These are phyloP conservation scores for Ara ararauna DNA, from an alignment of 2,797 vertebrate species.

Conservation along the genomic window DNA sequence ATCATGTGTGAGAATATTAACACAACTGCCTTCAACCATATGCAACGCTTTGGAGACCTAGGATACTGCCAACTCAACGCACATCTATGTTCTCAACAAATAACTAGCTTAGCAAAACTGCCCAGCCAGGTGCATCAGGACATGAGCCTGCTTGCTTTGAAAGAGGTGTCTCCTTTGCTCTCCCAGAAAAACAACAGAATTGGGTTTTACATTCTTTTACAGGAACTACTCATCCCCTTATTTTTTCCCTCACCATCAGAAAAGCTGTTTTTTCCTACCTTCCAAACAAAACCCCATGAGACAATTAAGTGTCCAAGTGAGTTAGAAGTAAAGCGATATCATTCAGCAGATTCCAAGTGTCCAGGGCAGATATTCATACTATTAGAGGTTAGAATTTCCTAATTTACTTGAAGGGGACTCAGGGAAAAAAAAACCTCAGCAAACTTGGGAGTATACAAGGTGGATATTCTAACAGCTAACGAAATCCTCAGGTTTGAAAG, in stretches of 20 bases:
- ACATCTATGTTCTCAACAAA: not conserved
- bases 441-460: not conserved
- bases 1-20: not conserved
- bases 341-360: not conserved
- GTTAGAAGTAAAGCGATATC: not conserved
- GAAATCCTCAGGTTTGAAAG: not conserved
- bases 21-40: not conserved
- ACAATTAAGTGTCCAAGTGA: not conserved
- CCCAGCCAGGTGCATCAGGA: not conserved
- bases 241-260: not conserved
- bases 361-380: not conserved
- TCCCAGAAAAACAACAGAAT: not conserved
- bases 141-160: not conserved
- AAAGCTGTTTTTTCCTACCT: not conserved
- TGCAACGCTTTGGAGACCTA: not conserved
- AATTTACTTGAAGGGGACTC: not conserved
- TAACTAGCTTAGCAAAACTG: not conserved
- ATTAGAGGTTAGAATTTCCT: not conserved
- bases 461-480: not conserved
- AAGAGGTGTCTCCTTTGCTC: not conserved
- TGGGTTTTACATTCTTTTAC: not conserved
- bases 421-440: not conserved
- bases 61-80: not conserved
- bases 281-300: not conserved
- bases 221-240: not conserved